phyloP scores from a whole-genome alignment of 1,140 invertebrate genomes.

The Lucilia cuprina region DNA sequence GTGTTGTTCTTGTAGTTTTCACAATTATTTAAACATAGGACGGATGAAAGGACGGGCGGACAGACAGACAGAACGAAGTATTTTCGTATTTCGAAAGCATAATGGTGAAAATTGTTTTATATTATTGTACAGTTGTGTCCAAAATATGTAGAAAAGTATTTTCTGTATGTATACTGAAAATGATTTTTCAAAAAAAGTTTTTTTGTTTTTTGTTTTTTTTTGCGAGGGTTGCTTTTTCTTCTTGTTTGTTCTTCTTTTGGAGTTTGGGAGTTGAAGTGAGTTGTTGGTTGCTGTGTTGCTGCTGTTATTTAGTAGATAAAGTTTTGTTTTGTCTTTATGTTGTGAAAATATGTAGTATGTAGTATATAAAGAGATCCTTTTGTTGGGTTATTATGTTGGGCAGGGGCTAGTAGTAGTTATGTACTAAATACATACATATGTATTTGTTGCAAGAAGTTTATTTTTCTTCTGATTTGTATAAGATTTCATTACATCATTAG shows the following conservation, averaged over 20 bases:
- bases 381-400: neutral
- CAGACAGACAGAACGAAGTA: too few species aligned
- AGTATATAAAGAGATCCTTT: neutral
- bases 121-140: neutral
- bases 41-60: too few species aligned
- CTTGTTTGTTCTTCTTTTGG: neutral
- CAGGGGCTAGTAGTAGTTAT: neutral
- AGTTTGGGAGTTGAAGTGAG: neutral
- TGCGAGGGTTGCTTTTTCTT: neutral
- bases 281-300: too few species aligned
- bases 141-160: neutral
- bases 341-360: too few species aligned
- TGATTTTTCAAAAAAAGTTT: neutral
- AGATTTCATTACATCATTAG: neutral
- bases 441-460: neutral
- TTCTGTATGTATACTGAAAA: neutral
- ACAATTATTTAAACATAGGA: neutral
- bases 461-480: neutral
- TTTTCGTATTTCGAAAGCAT: conserved; percentile 7
- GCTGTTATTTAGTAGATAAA: too few species aligned
- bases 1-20: neutral
- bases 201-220: neutral
- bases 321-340: too few species aligned
- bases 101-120: neutral
- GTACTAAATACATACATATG: too few species aligned